Base-by-base conservation (phyloP, 2,888 invertebrate genomes). In the Tiliacea aurago region DNA sequence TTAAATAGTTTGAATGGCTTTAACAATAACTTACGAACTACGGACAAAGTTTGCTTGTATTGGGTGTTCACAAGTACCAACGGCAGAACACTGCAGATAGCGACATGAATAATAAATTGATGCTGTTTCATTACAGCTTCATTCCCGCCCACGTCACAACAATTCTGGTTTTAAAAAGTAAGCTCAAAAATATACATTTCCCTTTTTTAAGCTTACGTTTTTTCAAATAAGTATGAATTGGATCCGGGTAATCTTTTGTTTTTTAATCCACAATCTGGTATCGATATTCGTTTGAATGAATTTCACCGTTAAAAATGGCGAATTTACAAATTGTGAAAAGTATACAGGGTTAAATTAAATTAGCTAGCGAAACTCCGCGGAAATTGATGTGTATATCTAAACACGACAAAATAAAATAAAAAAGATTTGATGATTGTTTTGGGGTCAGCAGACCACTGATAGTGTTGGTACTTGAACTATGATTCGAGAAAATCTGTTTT, bases 51-150 rank as follows among this genome's bases (percentile, higher is more conserved):
- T 66, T 13, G 11, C 51, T 51, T 41, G 45, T 53, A 62, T 28
- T 58, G 41, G 15, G 9, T 59, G 49, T 78, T 62, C 41, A 20
- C 41, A 61, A 70, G 33, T 66, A 65, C 20, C 28, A 23, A 55
- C 23, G 33, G 41, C 41, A 61, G 33, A 53, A 43, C 28, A 58
- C 37, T 76, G 62, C 45, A 69, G 37, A 63, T 58, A 68, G 23
- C 20, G n/a, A 62, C 55, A 75, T 67, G 75, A 76, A 76, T 76
- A 68, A 75, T 63, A 58, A 69, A 76, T 62, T 49, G 18, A 53
- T 58, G 20, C 45, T 58, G 66, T 63, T 55, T 37, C 33, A 68
- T 62, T 75, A 66, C 41, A n/a, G 41, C 49, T 58, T 64, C 13
- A 51, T 58, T 18, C 18, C 15, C 13, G 49, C 33, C 43, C 59